These are phyloP conservation scores for Epicauta chinensis DNA, from an alignment of 1,140 invertebrate species.

Conservation along the genomic window DNA sequence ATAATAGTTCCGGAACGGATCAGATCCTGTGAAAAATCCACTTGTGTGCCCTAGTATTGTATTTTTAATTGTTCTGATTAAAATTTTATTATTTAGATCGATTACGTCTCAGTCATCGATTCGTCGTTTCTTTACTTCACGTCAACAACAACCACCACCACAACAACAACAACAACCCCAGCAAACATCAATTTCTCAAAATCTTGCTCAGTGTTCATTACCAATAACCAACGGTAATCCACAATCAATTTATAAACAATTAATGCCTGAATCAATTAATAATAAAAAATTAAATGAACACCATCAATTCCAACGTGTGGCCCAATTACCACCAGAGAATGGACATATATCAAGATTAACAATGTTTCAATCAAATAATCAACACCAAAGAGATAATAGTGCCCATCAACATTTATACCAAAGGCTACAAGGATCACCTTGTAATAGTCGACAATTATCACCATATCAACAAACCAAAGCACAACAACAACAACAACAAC, in stretches of 20 bases:
- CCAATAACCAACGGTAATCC: conserved; percentile 9
- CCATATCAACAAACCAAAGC: conserved; percentile 18
- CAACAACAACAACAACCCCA: conserved; percentile 2
- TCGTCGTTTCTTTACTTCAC: conserved; percentile 24
- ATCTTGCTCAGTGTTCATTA: conserved; percentile 9
- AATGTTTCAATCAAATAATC: conserved; percentile 15
- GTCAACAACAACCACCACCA: conserved; percentile 12
- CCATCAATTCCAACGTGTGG: too few relatives aligned
- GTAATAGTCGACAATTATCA: conserved; percentile 30
- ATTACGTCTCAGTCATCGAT: conserved; percentile 12
- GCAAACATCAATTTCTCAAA: conserved; percentile 1
- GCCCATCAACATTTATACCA: not conserved
- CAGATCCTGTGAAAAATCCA: too few relatives aligned
- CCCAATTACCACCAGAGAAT: conserved; percentile 18
- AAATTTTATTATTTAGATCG: not conserved
- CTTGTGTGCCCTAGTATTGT: too few relatives aligned
- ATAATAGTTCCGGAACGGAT: too few relatives aligned
- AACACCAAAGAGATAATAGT: conserved; percentile 27
- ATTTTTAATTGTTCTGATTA: too few relatives aligned
- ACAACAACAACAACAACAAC: not conserved
- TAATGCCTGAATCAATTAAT: not conserved
- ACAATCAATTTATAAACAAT: conserved; percentile 6
- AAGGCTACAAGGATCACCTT: not conserved
- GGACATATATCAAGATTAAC: conserved; percentile 17
- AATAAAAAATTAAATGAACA: conserved; percentile 4